Conservation (phyloP, 2,113 vertebrate genomes). For the Elephantulus edwardii region DNA sequence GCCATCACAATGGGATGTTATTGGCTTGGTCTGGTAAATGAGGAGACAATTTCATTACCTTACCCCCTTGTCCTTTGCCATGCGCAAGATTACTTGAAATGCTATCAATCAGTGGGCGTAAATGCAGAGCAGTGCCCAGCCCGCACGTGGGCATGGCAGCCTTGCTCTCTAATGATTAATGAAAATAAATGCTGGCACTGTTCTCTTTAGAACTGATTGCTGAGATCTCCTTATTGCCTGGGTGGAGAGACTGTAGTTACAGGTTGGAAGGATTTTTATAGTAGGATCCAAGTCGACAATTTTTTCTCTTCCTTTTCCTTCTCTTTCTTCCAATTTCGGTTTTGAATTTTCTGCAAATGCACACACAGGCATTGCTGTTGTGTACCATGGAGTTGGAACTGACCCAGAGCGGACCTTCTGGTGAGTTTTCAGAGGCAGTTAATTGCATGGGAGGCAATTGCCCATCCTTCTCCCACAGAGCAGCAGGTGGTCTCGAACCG, state of each 20-base stretch:
- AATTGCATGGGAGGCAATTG: too few relatives aligned
- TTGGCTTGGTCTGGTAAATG: constrained; percentile 58
- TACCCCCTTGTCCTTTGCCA: constrained; percentile 37
- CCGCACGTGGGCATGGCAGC: background rate
- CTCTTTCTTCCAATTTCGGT: background rate
- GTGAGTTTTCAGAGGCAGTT: too few relatives aligned
- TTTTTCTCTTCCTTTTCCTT: background rate
- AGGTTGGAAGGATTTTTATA: background rate
- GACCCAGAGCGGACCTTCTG: too few relatives aligned
- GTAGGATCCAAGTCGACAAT: background rate
- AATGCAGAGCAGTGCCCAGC: constrained; percentile 34
- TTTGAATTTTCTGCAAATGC: constrained; percentile 9
- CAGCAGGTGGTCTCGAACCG: too few relatives aligned
- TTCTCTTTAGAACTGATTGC: constrained; percentile 13
- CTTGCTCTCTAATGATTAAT: constrained; percentile 44
- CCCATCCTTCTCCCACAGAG: too few relatives aligned
- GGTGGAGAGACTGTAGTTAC: background rate
- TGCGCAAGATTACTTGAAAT: constrained; percentile 22
- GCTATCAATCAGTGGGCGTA: constrained; percentile 42
- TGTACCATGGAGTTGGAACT: too few relatives aligned
- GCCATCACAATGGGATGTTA: constrained; percentile 26
- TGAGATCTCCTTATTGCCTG: background rate
- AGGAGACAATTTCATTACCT: constrained; percentile 61
- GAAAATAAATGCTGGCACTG: background rate
- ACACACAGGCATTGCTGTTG: too few relatives aligned